A percentile compares a stretch with the other conserved stretches of the same genome.
Evolutionary conservation across 2,113 vertebrate species (phyloP).

Genomic region (Entomyzon cyanotis): DNA sequence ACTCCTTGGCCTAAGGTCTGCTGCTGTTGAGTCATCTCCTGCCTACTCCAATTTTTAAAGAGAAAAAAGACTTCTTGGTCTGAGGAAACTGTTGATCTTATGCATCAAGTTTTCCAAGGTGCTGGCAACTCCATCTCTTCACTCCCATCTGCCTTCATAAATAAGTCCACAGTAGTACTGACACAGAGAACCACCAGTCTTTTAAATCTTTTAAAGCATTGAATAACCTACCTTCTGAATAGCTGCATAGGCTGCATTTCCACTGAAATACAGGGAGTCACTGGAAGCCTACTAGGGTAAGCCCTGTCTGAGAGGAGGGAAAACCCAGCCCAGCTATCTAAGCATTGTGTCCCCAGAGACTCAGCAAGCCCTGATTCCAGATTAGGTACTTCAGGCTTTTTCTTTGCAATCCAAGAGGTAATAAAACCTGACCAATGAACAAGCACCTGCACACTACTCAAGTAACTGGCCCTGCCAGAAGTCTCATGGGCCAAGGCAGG

Average conservation of each 20-base stretch:
- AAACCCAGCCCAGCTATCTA: neutral
- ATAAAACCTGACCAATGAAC: neutral
- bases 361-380: neutral
- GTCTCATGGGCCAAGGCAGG: neutral
- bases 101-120: slow-evolving; percentile 15
- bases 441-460: neutral
- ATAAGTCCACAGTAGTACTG: neutral
- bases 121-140: slow-evolving; percentile 18
- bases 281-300: neutral
- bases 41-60: slow-evolving; percentile 1
- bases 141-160: neutral
- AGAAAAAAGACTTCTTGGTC: neutral
- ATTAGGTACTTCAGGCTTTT: neutral
- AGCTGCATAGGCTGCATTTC: neutral
- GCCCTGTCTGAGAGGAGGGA: neutral
- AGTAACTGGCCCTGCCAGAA: neutral
- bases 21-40: slow-evolving; percentile 31
- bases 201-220: neutral
- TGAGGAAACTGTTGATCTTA: slow-evolving; percentile 10
- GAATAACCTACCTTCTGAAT: slow-evolving; percentile 23
- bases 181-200: neutral
- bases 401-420: neutral
- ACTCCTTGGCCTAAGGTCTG: slow-evolving; percentile 15
- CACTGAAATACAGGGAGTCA: neutral
- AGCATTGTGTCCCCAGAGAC: neutral